A percentile compares a stretch with the other conserved stretches of the same genome.
These are phyloP conservation scores for Amia ocellicauda DNA, from an alignment of 2,113 vertebrate genomes.

Conservation along the genomic window DNA sequence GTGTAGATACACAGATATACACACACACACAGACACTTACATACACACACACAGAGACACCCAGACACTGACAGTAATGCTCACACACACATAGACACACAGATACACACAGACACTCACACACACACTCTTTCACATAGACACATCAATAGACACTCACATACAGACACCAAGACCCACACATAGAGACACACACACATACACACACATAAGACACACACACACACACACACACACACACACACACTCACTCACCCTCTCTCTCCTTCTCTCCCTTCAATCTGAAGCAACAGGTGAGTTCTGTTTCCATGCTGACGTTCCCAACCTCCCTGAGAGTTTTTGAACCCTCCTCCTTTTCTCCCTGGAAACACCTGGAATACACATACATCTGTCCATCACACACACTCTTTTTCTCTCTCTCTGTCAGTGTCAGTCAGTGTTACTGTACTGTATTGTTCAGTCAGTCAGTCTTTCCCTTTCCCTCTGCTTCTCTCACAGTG, in stretches of 20 bases:
- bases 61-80: background rate
- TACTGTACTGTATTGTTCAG: no score
- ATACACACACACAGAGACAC: background rate
- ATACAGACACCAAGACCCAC: background rate
- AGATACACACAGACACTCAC: no score
- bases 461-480: no score
- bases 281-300: conserved; percentile 62
- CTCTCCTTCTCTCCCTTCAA: conserved; percentile 26
- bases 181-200: background rate
- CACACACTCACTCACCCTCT: conserved; percentile 34
- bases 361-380: conserved; percentile 45
- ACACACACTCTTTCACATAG: background rate
- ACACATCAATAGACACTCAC: background rate
- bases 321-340: conserved; percentile 51
- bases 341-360: conserved; percentile 49
- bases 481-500: no score
- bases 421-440: no score
- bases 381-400: no score
- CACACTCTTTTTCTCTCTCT: no score
- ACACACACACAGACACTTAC: no score
- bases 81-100: no score
- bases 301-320: conserved; percentile 49
- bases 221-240: no score
- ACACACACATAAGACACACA: background rate
- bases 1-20: no score